These are phyloP conservation scores for Melitaea cinxia DNA, from an alignment of 1,140 invertebrate species.

Conservation along the genomic window DNA sequence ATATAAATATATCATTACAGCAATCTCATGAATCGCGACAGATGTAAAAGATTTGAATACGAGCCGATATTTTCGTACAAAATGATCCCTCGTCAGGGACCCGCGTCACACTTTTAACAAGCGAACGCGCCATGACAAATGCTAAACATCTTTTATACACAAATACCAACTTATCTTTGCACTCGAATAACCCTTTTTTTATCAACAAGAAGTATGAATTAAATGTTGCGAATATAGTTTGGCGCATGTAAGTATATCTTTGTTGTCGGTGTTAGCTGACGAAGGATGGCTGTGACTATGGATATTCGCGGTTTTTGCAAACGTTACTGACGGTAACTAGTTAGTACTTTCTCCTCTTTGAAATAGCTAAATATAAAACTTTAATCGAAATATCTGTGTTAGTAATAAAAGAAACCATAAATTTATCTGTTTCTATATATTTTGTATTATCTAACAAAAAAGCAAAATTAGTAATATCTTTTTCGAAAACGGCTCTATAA, in stretches of 20 bases:
- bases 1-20: constrained; percentile 23
- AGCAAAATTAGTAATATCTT: too few species aligned
- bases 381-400: too few species aligned
- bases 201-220: neutral
- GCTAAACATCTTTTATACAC: constrained; percentile 44
- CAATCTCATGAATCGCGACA: constrained; percentile 30
- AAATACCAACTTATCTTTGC: constrained; percentile 17
- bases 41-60: constrained; percentile 36
- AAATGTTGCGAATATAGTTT: neutral
- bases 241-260: neutral
- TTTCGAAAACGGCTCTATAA: too few species aligned
- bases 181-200: neutral
- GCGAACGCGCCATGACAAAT: constrained; percentile 49
- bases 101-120: constrained; percentile 56
- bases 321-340: neutral
- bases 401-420: too few species aligned
- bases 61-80: constrained; percentile 38
- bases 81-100: constrained; percentile 45
- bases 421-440: too few species aligned
- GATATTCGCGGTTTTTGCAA: neutral
- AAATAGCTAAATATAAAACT: too few species aligned
- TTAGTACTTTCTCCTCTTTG: too few species aligned
- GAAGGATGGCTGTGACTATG: constrained; percentile 8
- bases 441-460: too few species aligned
- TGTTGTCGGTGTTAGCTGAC: neutral